phyloP scores from a whole-genome alignment of 2,888 invertebrate species.

The Cataglyphis altisquamis region DNA sequence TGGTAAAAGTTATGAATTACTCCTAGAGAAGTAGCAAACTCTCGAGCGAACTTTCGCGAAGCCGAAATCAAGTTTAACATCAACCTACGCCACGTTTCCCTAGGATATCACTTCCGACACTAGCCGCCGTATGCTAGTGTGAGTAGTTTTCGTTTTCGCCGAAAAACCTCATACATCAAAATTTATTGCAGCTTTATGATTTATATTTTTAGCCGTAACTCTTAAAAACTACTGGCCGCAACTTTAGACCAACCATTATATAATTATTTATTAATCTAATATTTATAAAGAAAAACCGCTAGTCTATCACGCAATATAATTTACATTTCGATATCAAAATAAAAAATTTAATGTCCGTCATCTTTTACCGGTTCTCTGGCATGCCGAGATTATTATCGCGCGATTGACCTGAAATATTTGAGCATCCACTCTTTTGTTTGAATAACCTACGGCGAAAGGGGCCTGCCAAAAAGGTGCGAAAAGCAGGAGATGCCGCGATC shows the following conservation, averaged over 20 bases:
- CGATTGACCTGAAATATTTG: slow-evolving; percentile 37
- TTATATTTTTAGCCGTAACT: slow-evolving; percentile 18
- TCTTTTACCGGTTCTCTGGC: slow-evolving; percentile 3
- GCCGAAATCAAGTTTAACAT: slow-evolving; percentile 56
- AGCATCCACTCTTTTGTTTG: slow-evolving; percentile 17
- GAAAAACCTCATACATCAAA: slow-evolving; percentile 47
- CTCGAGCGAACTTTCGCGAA: slow-evolving; percentile 46
- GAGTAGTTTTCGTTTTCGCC: slow-evolving; percentile 42
- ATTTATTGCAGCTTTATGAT: slow-evolving; percentile 41
- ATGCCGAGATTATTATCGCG: slow-evolving; percentile 25
- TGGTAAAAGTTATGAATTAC: slow-evolving; percentile 57
- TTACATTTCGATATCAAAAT: slow-evolving; percentile 4
- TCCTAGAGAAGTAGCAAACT: slow-evolving; percentile 42
- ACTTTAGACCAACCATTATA: slow-evolving; percentile 25
- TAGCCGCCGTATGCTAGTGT: slow-evolving; percentile 18
- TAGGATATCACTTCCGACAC: slow-evolving; percentile 44
- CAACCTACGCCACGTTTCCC: slow-evolving; percentile 48
- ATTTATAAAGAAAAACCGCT: slow-evolving; percentile 1
- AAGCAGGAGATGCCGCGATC: slow-evolving; percentile 55
- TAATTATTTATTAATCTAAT: slow-evolving; percentile 25
- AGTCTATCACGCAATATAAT: neutral
- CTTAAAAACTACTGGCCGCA: slow-evolving; percentile 15
- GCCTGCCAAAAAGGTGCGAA: slow-evolving; percentile 48
- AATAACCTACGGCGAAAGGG: slow-evolving; percentile 40
- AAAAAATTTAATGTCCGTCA: slow-evolving; percentile 17